Percentiles rank a stretch among this genome's conserved stretches.
phyloP scores from a whole-genome alignment of 1,140 invertebrate species.

The fruit fly (Drosophila melanogaster) region Release_6_plus_ISO1_MT NT_037436.4:10582001-10582500 shows the following conservation, averaged over 20 bases:
- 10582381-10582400: too few relatives aligned
- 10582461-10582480: too few relatives aligned
- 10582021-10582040: conserved; percentile 85
- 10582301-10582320: too few relatives aligned
- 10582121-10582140: conserved; percentile 47
- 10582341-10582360: too few relatives aligned
- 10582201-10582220: conserved; percentile 18
- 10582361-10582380: too few relatives aligned
- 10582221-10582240: conserved; percentile 20
- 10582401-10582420: too few relatives aligned
- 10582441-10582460: too few relatives aligned
- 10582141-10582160: conserved; percentile 5
- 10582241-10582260: background rate
- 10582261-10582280: too few relatives aligned
- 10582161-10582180: conserved; percentile 38
- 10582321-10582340: too few relatives aligned
- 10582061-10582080: conserved; percentile 75
- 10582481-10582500: background rate
- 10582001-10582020: conserved; percentile 83
- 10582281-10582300: too few relatives aligned
- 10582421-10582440: too few relatives aligned
- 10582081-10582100: conserved; percentile 85
- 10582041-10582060: conserved; percentile 83
- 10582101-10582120: conserved; percentile 85
- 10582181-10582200: conserved; percentile 82